A percentile compares a stretch with the other conserved stretches of the same genome.
phyloP scores from a whole-genome alignment of 2,888 invertebrate species.

The Kuschelorhynchus macadamiae region DNA sequence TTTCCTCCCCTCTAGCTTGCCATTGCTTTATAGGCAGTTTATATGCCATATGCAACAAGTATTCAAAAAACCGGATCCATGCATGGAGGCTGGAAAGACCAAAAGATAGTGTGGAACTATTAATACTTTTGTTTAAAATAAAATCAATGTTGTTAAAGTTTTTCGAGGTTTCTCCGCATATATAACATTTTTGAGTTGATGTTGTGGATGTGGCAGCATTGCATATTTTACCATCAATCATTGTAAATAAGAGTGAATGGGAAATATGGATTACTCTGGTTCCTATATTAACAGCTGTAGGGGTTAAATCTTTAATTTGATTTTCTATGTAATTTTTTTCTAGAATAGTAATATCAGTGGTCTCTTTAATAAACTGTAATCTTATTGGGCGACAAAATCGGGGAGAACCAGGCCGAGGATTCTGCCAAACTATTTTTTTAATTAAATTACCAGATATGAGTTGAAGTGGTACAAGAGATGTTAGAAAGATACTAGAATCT shows the following conservation, averaged over 20 bases:
- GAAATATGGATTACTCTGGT: constrained; percentile 8
- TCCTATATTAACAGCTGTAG: not conserved
- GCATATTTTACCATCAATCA: constrained; percentile 12
- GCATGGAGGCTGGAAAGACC: constrained; percentile 19
- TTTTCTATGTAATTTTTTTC: constrained; percentile 52
- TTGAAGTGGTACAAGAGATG: constrained; percentile 53
- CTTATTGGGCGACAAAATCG: constrained; percentile 58
- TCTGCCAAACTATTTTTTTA: constrained; percentile 54
- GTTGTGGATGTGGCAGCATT: not conserved
- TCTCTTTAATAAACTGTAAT: constrained; percentile 56
- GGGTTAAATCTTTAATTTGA: not conserved
- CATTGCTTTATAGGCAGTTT: constrained; percentile 1
- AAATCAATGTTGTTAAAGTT: not conserved
- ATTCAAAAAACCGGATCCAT: constrained; percentile 12
- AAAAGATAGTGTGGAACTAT: not conserved
- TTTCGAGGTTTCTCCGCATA: not conserved
- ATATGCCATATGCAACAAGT: not conserved
- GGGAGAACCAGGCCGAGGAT: constrained; percentile 56
- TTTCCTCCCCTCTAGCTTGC: not conserved
- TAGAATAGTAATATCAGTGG: constrained; percentile 54
- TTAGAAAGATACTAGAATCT: constrained; percentile 41
- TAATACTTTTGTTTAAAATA: no score
- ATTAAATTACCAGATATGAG: constrained; percentile 39
- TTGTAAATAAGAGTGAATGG: not conserved
- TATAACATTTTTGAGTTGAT: constrained; percentile 11